Evolutionary conservation across 2,888 invertebrate species (phyloP).

Genomic region (Drosophila gaucha): DNA sequence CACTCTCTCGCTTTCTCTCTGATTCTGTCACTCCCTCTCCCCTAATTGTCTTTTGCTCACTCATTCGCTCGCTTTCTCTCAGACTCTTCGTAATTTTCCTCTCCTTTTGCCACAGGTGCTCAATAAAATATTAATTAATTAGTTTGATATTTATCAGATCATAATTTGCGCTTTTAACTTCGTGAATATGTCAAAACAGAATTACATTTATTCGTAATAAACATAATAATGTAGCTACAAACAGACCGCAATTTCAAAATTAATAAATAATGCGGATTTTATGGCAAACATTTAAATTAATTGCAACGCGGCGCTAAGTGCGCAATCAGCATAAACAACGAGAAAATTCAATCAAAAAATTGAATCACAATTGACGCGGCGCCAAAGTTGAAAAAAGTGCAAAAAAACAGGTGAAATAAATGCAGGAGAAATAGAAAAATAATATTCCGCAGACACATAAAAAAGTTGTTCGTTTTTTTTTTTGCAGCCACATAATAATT

Average conservation of each 20-base stretch:
- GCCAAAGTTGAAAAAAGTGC: slow-evolving; percentile 3
- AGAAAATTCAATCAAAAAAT: slow-evolving; percentile 51
- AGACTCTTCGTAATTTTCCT: too few species aligned
- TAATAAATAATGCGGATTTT: slow-evolving; percentile 57
- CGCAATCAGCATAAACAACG: slow-evolving; percentile 64
- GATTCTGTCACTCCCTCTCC: too few species aligned
- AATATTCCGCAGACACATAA: slow-evolving; percentile 13
- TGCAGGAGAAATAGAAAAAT: background rate
- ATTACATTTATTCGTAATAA: slow-evolving; percentile 21
- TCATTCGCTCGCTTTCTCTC: background rate
- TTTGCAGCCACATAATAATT: slow-evolving; percentile 54
- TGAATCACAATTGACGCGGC: slow-evolving; percentile 11
- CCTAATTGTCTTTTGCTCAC: too few species aligned
- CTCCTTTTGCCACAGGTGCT: background rate
- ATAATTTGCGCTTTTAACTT: slow-evolving; percentile 21
- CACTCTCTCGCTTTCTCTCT: too few species aligned
- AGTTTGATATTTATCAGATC: slow-evolving; percentile 1
- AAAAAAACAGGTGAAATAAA: background rate
- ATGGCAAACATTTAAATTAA: slow-evolving; percentile 65
- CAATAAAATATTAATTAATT: slow-evolving; percentile 18
- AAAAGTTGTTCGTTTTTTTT: slow-evolving; percentile 9
- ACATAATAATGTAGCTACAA: slow-evolving; percentile 21
- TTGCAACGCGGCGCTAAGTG: slow-evolving; percentile 46
- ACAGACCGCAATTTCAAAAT: slow-evolving; percentile 29
- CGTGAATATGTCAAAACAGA: slow-evolving; percentile 10